Conservation (phyloP, 2,797 vertebrate species). For the Pseudomugil tenellus region DNA sequence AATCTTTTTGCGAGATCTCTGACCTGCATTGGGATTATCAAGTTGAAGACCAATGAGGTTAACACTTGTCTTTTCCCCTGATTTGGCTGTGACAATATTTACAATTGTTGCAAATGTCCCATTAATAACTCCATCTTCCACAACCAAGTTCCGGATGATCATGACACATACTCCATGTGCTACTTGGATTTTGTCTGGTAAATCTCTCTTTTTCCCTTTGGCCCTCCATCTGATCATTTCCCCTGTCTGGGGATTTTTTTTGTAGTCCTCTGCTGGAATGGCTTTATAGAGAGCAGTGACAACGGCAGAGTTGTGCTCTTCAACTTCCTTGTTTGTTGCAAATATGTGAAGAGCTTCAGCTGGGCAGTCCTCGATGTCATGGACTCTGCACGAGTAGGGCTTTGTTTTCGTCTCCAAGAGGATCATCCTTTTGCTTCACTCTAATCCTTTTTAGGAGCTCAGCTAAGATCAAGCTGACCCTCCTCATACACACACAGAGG, state of each 20-base stretch:
- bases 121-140: not conserved
- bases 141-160: not conserved
- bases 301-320: not conserved
- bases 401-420: too few species aligned
- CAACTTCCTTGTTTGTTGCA: not conserved
- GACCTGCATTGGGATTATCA: not conserved
- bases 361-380: not conserved
- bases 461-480: not conserved
- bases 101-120: too few species aligned
- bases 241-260: not conserved
- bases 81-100: not conserved
- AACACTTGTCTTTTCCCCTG: not conserved
- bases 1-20: constrained; percentile 1
- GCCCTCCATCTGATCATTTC: not conserved
- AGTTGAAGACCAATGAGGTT: not conserved
- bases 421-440: too few species aligned
- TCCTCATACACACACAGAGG: not conserved
- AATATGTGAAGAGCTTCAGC: not conserved
- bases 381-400: too few species aligned
- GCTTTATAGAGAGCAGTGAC: too few species aligned
- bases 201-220: not conserved
- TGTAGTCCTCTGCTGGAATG: not conserved
- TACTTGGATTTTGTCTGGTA: not conserved
- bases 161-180: not conserved
- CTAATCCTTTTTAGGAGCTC: too few species aligned